Evolutionary conservation across 2,888 invertebrate genomes (phyloP), one percentile per base, ranked within the genome.

Genomic region (Zygothrica quintamaculata): DNA sequence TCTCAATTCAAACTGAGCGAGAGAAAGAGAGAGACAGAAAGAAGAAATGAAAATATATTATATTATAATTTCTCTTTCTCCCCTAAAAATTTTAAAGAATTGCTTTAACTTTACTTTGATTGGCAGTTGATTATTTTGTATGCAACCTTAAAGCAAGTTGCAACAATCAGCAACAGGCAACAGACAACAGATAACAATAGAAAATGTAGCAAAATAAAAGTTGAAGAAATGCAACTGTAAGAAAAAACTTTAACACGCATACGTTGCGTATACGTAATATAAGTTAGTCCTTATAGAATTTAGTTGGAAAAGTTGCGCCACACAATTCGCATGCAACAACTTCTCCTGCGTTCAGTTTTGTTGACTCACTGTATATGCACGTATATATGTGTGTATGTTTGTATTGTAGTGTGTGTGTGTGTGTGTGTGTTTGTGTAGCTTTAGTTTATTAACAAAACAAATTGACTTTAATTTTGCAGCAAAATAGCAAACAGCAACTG

Each of bases 381-480:
- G 36, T 25, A 33, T 18, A 26, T 65, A 26, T 61, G 22, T 46
- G 26, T 48, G 59, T 65, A 37, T 47, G 31, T 50, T 55, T 52
- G 33, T 33, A 7, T 29, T 13, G 1, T 6, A n/a, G 26, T 26
- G 26, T 26, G 26, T 26, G 26, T 26, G 26, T 26, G 44, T 51
- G 12, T 36, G 40, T 26, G 37, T 18, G 31, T 65, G 25, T 61
- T 13, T 46, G 22, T 48, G 59, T 65, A 39, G 48, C 31, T 50
- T 56, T 51, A 37, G 47, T 65, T 76, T 75, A 73, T 82, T 73
- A 78, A 65, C 66, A 62, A 75, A 81, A 67, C 79, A 85, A 80
- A 80, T 80, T 84, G 78, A 69, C 82, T 78, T 78, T 67, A 65
- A 71, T 87, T 73, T 55, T 51, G 55, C 48, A 37, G 58, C 59